Conservation (phyloP, 2,797 vertebrate species). For the Hoplostethus mediterraneus region DNA sequence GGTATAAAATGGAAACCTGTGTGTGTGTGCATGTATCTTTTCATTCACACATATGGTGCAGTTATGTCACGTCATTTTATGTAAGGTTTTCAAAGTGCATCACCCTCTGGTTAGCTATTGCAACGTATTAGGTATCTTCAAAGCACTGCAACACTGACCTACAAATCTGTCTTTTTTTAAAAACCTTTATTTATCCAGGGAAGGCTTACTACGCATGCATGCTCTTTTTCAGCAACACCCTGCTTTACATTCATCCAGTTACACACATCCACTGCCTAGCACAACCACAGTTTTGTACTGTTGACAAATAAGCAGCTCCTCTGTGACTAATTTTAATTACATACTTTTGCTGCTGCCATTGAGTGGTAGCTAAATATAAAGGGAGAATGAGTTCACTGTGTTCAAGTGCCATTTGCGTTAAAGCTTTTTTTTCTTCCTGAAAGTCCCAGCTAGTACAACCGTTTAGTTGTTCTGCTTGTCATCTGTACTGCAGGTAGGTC, state of each 20-base stretch:
- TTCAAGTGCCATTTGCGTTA: conserved; percentile 20
- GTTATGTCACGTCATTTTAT: conserved; percentile 2
- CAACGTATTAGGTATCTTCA: conserved; percentile 28
- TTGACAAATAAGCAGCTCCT: conserved; percentile 12
- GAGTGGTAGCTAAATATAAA: conserved; percentile 37
- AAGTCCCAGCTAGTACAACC: conserved; percentile 24
- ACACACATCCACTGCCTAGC: conserved; percentile 27
- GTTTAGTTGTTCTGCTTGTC: conserved; percentile 44
- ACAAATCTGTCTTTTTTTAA: conserved; percentile 1
- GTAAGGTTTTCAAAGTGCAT: conserved; percentile 40
- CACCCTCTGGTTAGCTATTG: conserved; percentile 14
- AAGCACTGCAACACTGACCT: conserved; percentile 40
- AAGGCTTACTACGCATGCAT: not conserved
- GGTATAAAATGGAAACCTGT: conserved; percentile 33
- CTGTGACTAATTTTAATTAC: conserved; percentile 40
- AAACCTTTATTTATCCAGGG: not conserved
- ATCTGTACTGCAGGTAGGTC: conserved; percentile 93
- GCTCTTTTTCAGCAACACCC: conserved; percentile 11
- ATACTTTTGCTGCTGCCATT: conserved; percentile 12
- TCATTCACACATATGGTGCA: conserved; percentile 11
- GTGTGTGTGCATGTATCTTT: not conserved
- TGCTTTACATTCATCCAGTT: conserved; percentile 34
- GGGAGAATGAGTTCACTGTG: conserved; percentile 21
- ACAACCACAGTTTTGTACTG: conserved; percentile 15
- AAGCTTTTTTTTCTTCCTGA: conserved; percentile 20